These are phyloP conservation scores for Trissoscelio sp. DNA, from an alignment of 2,888 invertebrate species.

Conservation along the genomic window DNA sequence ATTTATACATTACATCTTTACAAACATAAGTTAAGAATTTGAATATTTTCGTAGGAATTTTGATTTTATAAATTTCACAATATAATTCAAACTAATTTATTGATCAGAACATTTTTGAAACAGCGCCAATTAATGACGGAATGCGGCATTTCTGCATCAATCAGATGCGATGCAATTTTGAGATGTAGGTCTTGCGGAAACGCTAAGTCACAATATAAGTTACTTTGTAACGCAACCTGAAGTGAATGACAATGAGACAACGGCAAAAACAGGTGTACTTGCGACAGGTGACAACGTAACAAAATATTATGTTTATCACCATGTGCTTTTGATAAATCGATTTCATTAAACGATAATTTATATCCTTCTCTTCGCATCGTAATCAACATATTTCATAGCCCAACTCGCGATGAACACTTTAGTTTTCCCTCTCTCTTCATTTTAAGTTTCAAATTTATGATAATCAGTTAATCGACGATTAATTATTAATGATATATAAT, in stretches of 20 bases:
- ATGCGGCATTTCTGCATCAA: constrained; percentile 43
- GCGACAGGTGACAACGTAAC: constrained; percentile 25
- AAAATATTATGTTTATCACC: constrained; percentile 12
- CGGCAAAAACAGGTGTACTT: constrained; percentile 41
- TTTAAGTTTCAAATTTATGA: too few species aligned
- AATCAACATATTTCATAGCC: constrained; percentile 12
- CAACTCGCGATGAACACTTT: neutral
- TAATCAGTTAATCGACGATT: too few species aligned
- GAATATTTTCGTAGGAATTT: too few species aligned
- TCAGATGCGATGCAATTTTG: constrained; percentile 25
- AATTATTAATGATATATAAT: too few species aligned
- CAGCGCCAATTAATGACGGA: constrained; percentile 34
- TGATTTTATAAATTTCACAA: neutral
- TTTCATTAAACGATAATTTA: constrained; percentile 3
- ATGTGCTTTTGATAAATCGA: constrained; percentile 13
- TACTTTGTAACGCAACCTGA: constrained; percentile 37
- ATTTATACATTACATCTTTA: too few species aligned
- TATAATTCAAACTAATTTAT: too few species aligned
- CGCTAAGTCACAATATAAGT: constrained; percentile 49
- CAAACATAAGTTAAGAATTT: too few species aligned
- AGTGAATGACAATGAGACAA: constrained; percentile 52
- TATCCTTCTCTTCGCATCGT: neutral
- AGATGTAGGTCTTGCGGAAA: constrained; percentile 60
- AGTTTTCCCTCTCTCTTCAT: too few species aligned
- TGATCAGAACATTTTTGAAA: constrained; percentile 22